These are phyloP conservation scores for Slavum lentiscoides DNA, from an alignment of 2,888 invertebrate genomes.

Conservation along the genomic window DNA sequence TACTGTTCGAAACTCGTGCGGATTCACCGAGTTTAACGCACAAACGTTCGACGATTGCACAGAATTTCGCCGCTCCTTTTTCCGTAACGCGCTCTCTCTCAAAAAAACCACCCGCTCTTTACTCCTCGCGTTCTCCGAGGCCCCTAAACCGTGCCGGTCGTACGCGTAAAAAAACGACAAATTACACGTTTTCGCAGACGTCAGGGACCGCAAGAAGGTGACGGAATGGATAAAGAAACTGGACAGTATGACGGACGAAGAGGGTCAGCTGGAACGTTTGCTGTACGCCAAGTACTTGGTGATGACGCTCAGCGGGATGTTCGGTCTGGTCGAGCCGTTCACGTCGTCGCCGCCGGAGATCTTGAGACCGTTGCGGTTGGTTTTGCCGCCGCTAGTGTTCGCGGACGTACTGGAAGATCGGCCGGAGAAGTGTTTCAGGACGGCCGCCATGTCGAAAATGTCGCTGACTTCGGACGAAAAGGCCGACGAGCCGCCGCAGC, in stretches of 20 bases:
- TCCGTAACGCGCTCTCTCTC: too few relatives aligned
- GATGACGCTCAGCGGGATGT: neutral
- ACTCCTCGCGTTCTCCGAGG: too few relatives aligned
- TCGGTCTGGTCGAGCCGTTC: conserved; percentile 1
- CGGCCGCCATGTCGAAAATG: too few relatives aligned
- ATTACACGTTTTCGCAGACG: neutral
- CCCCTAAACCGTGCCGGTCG: too few relatives aligned
- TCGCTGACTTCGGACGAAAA: neutral
- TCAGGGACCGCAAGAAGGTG: neutral
- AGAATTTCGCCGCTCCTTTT: too few relatives aligned
- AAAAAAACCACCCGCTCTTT: too few relatives aligned
- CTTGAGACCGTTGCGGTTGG: neutral
- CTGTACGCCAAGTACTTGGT: conserved; percentile 15
- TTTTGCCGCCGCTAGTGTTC: conserved; percentile 3
- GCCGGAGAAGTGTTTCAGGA: neutral
- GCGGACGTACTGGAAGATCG: neutral
- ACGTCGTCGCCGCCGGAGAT: neutral
- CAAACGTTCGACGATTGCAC: too few relatives aligned
- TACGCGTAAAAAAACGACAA: too few relatives aligned
- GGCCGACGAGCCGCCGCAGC: neutral
- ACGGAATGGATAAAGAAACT: neutral
- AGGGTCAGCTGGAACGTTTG: conserved; percentile 5
- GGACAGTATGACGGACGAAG: neutral
- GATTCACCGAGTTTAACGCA: too few relatives aligned
- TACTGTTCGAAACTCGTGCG: too few relatives aligned